phyloP scores from a whole-genome alignment of 35 echinoderm and acorn worm genomes.

The Diadema setosum region DNA sequence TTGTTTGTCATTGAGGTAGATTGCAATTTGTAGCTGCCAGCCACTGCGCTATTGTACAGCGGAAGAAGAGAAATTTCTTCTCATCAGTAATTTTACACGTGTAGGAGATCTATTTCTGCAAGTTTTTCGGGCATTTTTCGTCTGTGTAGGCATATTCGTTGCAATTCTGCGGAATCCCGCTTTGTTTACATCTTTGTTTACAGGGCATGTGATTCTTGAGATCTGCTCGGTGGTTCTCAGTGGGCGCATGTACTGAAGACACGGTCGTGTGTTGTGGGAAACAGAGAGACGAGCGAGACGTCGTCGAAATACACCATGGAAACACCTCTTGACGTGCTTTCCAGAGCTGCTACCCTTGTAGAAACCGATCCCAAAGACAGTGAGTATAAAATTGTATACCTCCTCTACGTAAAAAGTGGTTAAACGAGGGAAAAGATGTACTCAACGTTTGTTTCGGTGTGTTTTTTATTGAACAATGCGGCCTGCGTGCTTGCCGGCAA shows the following conservation, averaged over 20 bases:
- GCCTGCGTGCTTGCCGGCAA: background rate
- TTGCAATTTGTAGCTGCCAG: background rate
- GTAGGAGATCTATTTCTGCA: background rate
- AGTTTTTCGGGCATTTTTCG: background rate
- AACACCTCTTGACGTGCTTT: conserved; percentile 70
- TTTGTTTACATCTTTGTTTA: too few species aligned
- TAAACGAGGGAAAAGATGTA: too few species aligned
- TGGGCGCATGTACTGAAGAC: background rate
- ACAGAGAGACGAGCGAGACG: background rate
- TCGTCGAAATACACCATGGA: conserved; percentile 53
- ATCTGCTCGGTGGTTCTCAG: too few species aligned
- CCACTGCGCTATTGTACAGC: background rate
- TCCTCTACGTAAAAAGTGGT: too few species aligned
- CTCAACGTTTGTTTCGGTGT: background rate
- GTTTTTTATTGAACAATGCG: background rate
- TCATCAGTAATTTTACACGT: background rate
- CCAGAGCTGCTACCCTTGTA: conserved; percentile 66
- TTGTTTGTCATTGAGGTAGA: background rate
- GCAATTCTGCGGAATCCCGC: background rate
- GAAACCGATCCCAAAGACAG: conserved; percentile 55
- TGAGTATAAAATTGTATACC: conserved; percentile 35
- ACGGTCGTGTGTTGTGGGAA: background rate
- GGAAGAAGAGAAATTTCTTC: background rate
- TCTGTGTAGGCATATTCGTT: background rate
- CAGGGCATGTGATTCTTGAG: background rate